Conservation (phyloP, 2,113 vertebrate species). For the Oryzias javanicus region DNA sequence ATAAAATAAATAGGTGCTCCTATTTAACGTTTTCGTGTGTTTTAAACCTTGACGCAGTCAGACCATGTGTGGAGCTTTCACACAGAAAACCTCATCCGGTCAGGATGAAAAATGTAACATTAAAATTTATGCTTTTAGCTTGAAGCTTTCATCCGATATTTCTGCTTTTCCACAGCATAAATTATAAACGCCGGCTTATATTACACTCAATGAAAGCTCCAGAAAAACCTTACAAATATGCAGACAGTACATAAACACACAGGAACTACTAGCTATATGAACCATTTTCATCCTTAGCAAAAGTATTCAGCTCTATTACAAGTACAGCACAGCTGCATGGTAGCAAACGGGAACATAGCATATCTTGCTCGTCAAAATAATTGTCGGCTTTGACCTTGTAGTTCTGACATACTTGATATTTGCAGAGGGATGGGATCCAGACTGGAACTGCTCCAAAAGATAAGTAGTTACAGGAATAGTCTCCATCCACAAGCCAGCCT, state of each 20-base stretch:
- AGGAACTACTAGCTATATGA: neutral
- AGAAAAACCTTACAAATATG: slow-evolving; percentile 20
- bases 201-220: slow-evolving; percentile 14
- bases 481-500: slow-evolving; percentile 39
- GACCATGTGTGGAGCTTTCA: neutral
- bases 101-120: slow-evolving; percentile 1
- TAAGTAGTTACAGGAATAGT: slow-evolving; percentile 62
- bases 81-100: neutral
- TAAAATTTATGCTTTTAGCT: slow-evolving; percentile 3
- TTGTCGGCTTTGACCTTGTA: slow-evolving; percentile 2
- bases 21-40: neutral
- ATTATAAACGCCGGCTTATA: slow-evolving; percentile 29
- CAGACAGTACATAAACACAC: slow-evolving; percentile 26
- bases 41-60: slow-evolving; percentile 1
- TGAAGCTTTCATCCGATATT: no score
- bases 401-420: slow-evolving; percentile 5
- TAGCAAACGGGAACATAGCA: neutral
- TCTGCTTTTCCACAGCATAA: neutral
- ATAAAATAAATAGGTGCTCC: neutral
- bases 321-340: neutral
- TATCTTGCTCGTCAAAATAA: slow-evolving; percentile 1
- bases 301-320: slow-evolving; percentile 8
- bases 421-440: slow-evolving; percentile 34
- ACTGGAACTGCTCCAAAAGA: slow-evolving; percentile 53
- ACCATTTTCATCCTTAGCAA: neutral